Base-by-base conservation (phyloP, 2,113 vertebrate species). In the Emydura subglobosa region DNA sequence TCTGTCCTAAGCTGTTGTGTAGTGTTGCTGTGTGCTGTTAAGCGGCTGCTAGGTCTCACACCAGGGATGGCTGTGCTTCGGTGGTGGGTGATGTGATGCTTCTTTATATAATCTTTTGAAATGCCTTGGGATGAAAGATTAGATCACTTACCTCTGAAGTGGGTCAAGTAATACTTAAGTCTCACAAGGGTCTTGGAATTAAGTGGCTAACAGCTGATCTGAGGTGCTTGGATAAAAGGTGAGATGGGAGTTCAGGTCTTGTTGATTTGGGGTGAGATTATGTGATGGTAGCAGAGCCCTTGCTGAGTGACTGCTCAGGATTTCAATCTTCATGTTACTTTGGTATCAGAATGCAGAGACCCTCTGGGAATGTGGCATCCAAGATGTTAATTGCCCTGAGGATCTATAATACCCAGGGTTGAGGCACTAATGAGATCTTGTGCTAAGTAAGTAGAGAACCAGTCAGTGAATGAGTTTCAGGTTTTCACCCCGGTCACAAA, bases 231-330 rank as follows among this genome's bases (percentile, higher is more conserved):
- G 34, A 13, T 55, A 17, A 47, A 27, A 14, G 34, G 39, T 25
- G 4, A n/a, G 2, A 27, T 51, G 2, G 72, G 8, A 55, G 42
- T 17, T 55, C 11, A 0, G 1, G 31, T 65, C 13, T 39, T 34
- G 31, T 65, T 65, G 4, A 7, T n/a, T 29, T 65, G 31, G 61
- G 31, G 31, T 65, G 34, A 1, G 16, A 5, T 59, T 57, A 79
- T 24, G 6, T 49, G 1, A 2, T 0, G 0, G 47, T 22, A 16
- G 3, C 31, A 27, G 24, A 4, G 42, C 6, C 5, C 8, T 55
- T 42, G 68, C 39, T 4, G 31, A 76, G 13, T 47, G 74, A 47
- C 24, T 47, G 57, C 31, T 72, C 31, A n/a, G 5, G 54, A 16
- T 12, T 22, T 65, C 19, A 82, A 4, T 49, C 68, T 68, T 34